Evolutionary conservation across 2,888 invertebrate genomes (phyloP), one percentile per base, ranked within the genome.

Genomic region (Epirrhoe alternata): DNA sequence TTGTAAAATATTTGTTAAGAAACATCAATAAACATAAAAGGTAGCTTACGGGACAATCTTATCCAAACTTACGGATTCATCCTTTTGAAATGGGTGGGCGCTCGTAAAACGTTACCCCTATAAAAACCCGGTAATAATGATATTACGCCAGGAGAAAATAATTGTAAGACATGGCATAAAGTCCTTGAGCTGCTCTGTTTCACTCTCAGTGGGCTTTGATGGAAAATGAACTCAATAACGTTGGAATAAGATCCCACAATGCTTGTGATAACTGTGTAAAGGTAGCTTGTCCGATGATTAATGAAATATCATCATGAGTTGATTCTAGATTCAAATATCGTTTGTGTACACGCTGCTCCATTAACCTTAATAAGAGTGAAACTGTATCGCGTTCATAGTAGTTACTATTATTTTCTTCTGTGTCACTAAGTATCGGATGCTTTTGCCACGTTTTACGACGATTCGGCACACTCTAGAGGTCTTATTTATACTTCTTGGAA

Each of bases 121-220:
- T 86, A 87, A 87, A 88, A 87, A 83, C 66, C 75, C 75, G 71
- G 84, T 82, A 80, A 83, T 86, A 85, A 87, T 84, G 82, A 86
- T 86, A 85, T 84, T 84, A 81, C 74, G 77, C 78, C 71, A 80
- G 77, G 81, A 82, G 83, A 79, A 81, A 86, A 86, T 85, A 83
- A 86, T 85, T 82, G 86, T 84, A 81, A 78, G 80, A 84, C 82
- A 82, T 74, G 77, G 79, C 78, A 76, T 83, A 78, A 84, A 83
- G 71, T 66, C 73, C 50, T 53, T 38, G 24, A 68, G 71, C 69
- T 24, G 16, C 45, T 42, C 53, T 62, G 16, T 49, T 8, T 30
- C 47, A 58, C 54, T 59, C 45, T 52, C 33, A 55, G 14, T 16
- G 3, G 30, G 6, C 7, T 45, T 45, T n/a, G 14, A 35, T 35